Evolutionary conservation across 2,113 vertebrate species (phyloP), one percentile per base, ranked within the genome.

Genomic region (Poeciliopsis turrubarensis): DNA sequence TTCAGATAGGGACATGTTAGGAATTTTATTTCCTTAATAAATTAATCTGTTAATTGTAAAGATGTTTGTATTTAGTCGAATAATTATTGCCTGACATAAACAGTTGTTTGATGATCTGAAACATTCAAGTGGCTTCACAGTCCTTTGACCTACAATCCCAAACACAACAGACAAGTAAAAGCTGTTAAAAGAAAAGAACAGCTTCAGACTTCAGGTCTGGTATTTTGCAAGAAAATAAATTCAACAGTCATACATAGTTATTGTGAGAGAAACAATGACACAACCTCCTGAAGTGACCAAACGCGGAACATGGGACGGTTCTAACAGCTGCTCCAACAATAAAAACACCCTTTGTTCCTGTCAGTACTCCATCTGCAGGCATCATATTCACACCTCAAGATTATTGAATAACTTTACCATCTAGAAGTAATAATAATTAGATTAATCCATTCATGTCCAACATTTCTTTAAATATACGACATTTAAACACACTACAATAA

Each of bases 251-350:
- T 6, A 65, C 10, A 31, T 34, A 27, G 37, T 12, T 71, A 31
- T 69, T 69, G 15, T 60, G 25, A 26, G 65, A 51, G 9, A 37
- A 41, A 26, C 27, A 70, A 47, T 67, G 31, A 68, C 47, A 65
- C 0, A 29, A n/a, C 64, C 73, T 83, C 39, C 47, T 54, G 54
- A 64, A 44, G 44, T 51, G 74, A 75, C 74, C 44, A 79, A 69
- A 60, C 62, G 29, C 54, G 37, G 79, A 70, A 74, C 39, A 73
- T 31, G 67, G 61, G 62, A 62, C 0, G 7, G 51, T 62, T 80
- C 77, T 60, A 27, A 60, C 57, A 82, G 60, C 41, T 62, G 68
- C 65, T 73, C 6, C 65, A 62, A 51, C 7, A 32, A 72, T 66
- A 26, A 54, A 73, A 70, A 68, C n/a, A 68, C 57, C 47, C 39